Conservation (phyloP, 2,888 invertebrate species). For the Acronicta aceris region DNA sequence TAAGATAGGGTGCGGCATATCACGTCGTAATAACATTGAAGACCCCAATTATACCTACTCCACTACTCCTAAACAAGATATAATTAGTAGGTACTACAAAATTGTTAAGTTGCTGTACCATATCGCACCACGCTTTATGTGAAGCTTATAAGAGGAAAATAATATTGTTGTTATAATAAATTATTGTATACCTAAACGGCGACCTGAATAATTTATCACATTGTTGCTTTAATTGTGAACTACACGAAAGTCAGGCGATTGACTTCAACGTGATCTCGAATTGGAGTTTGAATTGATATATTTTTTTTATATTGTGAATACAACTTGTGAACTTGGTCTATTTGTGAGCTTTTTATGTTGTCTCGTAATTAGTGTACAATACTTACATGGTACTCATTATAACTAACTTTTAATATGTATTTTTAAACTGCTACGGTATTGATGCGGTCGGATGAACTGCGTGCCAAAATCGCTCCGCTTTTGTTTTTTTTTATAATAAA, state of each 20-base stretch:
- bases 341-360: constrained; percentile 16
- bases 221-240: constrained; percentile 81
- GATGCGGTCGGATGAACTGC: no score
- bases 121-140: constrained; percentile 38
- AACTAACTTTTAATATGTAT: no score
- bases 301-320: constrained; percentile 47
- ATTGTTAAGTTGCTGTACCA: constrained; percentile 15
- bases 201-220: constrained; percentile 79
- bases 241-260: constrained; percentile 79
- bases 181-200: constrained; percentile 59
- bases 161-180: constrained; percentile 58
- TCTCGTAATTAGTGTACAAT: no score
- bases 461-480: no score
- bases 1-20: constrained; percentile 15
- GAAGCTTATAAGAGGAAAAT: constrained; percentile 52
- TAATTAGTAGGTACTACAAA: not conserved
- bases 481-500: no score
- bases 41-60: not conserved
- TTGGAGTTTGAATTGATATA: constrained; percentile 75
- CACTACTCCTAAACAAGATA: not conserved
- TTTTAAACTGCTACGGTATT: no score
- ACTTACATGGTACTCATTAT: no score
- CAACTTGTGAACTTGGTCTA: constrained; percentile 18
- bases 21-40: constrained; percentile 10
- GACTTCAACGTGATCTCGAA: constrained; percentile 86